These are phyloP conservation scores for Bryconaethiops microstoma DNA, from an alignment of 2,797 vertebrate species.

Conservation along the genomic window DNA sequence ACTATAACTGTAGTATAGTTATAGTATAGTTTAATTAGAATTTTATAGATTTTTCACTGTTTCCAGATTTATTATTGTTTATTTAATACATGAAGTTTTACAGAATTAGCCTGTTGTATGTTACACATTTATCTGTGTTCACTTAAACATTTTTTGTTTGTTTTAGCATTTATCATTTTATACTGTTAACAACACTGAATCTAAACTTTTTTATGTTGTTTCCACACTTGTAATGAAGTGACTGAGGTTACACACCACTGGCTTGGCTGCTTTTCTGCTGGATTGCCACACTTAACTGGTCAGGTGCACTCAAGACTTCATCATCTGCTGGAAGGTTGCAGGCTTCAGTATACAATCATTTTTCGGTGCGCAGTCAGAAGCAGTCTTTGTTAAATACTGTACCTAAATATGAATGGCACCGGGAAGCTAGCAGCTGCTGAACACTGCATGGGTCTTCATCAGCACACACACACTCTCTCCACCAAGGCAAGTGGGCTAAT, in stretches of 20 bases:
- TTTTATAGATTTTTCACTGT: no score
- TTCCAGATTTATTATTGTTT: no score
- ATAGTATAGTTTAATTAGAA: no score
- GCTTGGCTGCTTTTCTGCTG: neutral
- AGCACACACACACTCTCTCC: conserved; percentile 79
- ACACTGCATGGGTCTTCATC: conserved; percentile 75
- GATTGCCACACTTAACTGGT: neutral
- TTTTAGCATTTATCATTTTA: neutral
- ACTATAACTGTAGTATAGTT: no score
- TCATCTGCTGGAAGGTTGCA: neutral
- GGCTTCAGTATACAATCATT: neutral
- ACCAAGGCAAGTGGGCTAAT: conserved; percentile 71
- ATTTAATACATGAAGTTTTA: no score
- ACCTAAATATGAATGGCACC: conserved; percentile 69
- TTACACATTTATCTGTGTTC: no score
- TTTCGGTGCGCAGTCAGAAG: conserved; percentile 25
- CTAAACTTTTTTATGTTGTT: neutral
- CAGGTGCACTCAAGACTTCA: neutral
- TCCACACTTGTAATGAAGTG: neutral
- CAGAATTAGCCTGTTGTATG: no score
- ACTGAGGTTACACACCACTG: neutral
- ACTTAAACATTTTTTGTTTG: no score
- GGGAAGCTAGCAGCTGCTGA: conserved; percentile 71
- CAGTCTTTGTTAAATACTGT: conserved; percentile 48
- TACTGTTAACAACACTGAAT: neutral